These are phyloP conservation scores for Himalopsyche japonica DNA, from an alignment of 2,888 invertebrate species.

Conservation along the genomic window DNA sequence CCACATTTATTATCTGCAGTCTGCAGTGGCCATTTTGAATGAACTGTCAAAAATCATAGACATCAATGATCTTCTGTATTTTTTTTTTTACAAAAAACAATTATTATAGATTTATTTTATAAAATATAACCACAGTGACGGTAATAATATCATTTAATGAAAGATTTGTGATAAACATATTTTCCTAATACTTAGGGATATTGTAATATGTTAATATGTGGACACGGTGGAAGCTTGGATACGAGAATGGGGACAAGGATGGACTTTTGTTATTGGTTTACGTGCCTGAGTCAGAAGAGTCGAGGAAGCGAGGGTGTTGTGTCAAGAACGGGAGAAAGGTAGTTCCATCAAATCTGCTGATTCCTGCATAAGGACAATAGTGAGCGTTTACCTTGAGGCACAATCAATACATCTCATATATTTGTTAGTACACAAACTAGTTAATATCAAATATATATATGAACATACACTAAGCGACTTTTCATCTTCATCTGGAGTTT, in stretches of 20 bases:
- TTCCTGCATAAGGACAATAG: constrained; percentile 37
- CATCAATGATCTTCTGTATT: too few relatives aligned
- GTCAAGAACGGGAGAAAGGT: constrained; percentile 39
- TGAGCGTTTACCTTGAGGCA: constrained; percentile 37
- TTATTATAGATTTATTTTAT: too few relatives aligned
- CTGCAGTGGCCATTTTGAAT: too few relatives aligned
- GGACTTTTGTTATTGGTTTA: constrained; percentile 36
- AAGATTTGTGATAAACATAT: too few relatives aligned
- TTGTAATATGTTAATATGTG: too few relatives aligned
- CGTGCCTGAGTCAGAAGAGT: constrained; percentile 41
- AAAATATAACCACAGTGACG: too few relatives aligned
- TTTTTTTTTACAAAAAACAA: too few relatives aligned
- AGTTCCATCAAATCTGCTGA: constrained; percentile 39
- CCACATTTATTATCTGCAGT: too few relatives aligned
- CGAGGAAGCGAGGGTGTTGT: constrained; percentile 40
- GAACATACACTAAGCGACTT: constrained; percentile 41
- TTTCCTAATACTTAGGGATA: too few relatives aligned
- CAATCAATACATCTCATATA: constrained; percentile 32
- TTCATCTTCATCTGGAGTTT: neutral
- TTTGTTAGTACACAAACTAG: constrained; percentile 48
- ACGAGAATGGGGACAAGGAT: neutral
- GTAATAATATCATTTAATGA: too few relatives aligned
- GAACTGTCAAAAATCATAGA: too few relatives aligned
- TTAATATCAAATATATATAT: constrained; percentile 3
- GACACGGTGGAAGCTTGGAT: neutral